Percentiles rank a stretch among this genome's conserved stretches.
phyloP scores from a whole-genome alignment of 2,797 vertebrate genomes.

The Pangasius mekongensis region DNA sequence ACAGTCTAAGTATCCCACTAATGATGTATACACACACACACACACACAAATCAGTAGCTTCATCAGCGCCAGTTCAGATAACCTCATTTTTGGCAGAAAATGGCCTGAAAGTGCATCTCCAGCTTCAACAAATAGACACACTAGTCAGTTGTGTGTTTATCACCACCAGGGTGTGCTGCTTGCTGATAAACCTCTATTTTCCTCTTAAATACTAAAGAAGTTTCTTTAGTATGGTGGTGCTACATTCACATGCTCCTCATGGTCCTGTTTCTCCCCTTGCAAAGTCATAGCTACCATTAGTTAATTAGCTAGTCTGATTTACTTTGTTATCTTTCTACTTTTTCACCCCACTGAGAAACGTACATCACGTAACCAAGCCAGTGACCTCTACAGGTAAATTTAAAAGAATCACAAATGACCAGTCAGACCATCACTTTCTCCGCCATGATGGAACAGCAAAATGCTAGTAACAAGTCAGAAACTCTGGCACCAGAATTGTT shows the following conservation, averaged over 20 bases:
- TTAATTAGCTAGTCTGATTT: neutral
- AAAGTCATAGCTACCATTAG: neutral
- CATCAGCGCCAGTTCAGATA: neutral
- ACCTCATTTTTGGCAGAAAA: neutral
- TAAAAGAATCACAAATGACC: neutral
- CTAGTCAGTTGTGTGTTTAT: neutral
- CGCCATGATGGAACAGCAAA: neutral
- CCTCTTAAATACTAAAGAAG: neutral
- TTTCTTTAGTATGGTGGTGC: too few species aligned
- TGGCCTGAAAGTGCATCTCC: neutral
- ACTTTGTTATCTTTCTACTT: neutral
- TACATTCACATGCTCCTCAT: neutral
- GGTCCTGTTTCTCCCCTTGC: neutral
- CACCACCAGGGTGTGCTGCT: slow-evolving; percentile 49
- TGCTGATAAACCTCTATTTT: neutral
- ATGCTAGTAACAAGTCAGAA: neutral
- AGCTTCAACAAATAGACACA: neutral
- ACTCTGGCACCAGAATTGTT: neutral
- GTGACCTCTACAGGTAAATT: neutral
- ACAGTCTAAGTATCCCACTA: too few species aligned
- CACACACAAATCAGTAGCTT: neutral
- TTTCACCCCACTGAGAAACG: neutral
- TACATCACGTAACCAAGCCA: neutral
- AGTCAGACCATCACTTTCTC: neutral
- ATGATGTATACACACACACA: too few species aligned